Percentiles rank a stretch among this genome's conserved stretches.
Conservation (phyloP, 2,888 invertebrate genomes). For the Mythimna ferrago region DNA sequence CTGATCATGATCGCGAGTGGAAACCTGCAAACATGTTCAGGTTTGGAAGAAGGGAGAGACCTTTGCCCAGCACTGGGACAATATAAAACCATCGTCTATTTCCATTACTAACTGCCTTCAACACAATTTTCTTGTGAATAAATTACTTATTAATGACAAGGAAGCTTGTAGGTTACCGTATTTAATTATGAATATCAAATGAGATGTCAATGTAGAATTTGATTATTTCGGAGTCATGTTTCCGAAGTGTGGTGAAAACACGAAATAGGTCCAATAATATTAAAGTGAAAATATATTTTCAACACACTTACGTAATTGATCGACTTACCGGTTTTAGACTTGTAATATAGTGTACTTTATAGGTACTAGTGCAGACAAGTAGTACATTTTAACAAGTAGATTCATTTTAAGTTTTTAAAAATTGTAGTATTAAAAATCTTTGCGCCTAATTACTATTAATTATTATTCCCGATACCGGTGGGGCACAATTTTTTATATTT, state of each 20-base stretch:
- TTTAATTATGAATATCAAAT: constrained; percentile 2
- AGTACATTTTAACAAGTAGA: too few relatives aligned
- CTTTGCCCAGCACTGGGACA: too few relatives aligned
- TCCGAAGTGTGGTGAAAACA: constrained; percentile 4
- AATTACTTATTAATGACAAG: neutral
- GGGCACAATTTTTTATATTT: too few relatives aligned
- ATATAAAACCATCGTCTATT: neutral
- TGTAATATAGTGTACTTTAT: neutral
- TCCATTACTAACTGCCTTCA: constrained; percentile 25
- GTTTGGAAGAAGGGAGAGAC: too few relatives aligned
- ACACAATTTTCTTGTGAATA: constrained; percentile 15
- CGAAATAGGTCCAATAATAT: neutral
- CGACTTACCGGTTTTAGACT: neutral
- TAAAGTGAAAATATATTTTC: neutral
- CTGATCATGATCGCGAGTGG: too few relatives aligned
- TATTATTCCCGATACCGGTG: too few relatives aligned
- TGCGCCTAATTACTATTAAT: too few relatives aligned
- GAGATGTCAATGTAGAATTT: constrained; percentile 1
- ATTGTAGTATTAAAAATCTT: too few relatives aligned
- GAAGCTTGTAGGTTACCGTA: neutral
- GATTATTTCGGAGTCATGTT: neutral
- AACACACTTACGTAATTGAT: neutral
- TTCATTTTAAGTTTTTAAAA: too few relatives aligned
- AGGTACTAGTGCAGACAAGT: too few relatives aligned
- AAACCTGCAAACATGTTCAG: too few relatives aligned